Evolutionary conservation across 2,888 invertebrate genomes (phyloP), one percentile per base, ranked within the genome.

Genomic region (Blastobasis adustella): DNA sequence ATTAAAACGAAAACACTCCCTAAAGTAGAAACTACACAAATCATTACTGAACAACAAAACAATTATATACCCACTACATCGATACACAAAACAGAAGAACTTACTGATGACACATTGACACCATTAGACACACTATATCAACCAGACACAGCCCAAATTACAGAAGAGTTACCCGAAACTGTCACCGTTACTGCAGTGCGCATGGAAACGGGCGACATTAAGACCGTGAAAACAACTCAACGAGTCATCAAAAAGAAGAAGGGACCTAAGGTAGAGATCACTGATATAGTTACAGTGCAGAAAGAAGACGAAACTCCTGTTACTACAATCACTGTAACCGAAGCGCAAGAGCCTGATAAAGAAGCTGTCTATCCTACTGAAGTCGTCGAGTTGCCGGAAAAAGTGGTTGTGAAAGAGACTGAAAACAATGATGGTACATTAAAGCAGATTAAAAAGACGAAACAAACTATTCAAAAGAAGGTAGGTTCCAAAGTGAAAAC

Each of bases 201-300:
- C 42, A 72, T 69, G 10, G 67, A 67, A 44, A 65, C 58, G 49
- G 79, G 67, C 44, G 58, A 58, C 41, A 50, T 58, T 1, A 52
- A 54, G 8, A 56, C 50, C 5, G 48, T 54, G 1, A 55, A 54
- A 44, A 58, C 54, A 0, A 54, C 54, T 1, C 56, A 50, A 41
- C 51, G 56, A 2, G 41, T 47, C 37, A 37, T 45, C 46, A 59
- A 67, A 59, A 58, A 64, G 62, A 50, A 52, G 63, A 50, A 52
- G 51, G 78, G 77, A n/a, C 69, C 67, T 6, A 71, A 72, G 49
- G 76, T 82, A 37, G 76, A 84, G 63, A 43, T 43, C 39, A 54
- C 52, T 1, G 54, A 49, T 55, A 49, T 59, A 43, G 55, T 53
- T 4, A 60, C 49, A 0, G 44, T 60, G 9, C 55, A 55, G 39